Percentiles rank a stretch among this genome's conserved stretches.
These are phyloP conservation scores for Sthenelais limicola DNA, from an alignment of 2,888 invertebrate species.

Conservation along the genomic window DNA sequence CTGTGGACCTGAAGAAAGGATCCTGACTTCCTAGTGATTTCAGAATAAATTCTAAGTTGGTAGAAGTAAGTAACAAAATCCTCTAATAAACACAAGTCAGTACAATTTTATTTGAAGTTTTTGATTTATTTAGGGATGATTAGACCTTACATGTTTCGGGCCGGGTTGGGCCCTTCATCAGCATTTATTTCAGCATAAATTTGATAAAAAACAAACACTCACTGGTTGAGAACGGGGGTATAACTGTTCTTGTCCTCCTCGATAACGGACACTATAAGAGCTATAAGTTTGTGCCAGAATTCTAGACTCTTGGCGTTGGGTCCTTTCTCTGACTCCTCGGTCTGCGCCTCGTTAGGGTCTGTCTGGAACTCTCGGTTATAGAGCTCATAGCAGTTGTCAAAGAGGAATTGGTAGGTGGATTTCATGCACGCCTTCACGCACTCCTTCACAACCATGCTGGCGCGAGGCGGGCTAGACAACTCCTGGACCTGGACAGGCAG, in stretches of 20 bases:
- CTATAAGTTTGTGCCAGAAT: constrained; percentile 98
- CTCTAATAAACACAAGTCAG: no score
- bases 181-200: neutral
- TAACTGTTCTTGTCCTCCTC: constrained; percentile 99
- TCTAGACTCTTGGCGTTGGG: constrained; percentile 89
- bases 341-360: constrained; percentile 82
- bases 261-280: constrained; percentile 96
- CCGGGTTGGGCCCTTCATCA: no score
- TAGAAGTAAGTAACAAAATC: no score
- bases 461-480: constrained; percentile 96
- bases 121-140: no score
- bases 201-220: constrained; percentile 49
- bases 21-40: no score
- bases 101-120: no score
- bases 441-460: constrained; percentile 98
- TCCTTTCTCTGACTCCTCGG: constrained; percentile 75
- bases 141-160: no score
- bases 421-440: constrained; percentile 99
- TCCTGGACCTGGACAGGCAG: constrained; percentile 91
- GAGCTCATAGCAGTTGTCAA: constrained; percentile 98
- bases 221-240: constrained; percentile 96
- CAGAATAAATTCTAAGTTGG: no score
- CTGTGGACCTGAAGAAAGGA: no score
- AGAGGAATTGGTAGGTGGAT: constrained; percentile 98
- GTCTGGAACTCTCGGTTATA: constrained; percentile 79